A percentile compares a stretch with the other conserved stretches of the same genome.
Conservation (phyloP, 2,797 vertebrate species). For the Acrocephalus scirpaceus region DNA sequence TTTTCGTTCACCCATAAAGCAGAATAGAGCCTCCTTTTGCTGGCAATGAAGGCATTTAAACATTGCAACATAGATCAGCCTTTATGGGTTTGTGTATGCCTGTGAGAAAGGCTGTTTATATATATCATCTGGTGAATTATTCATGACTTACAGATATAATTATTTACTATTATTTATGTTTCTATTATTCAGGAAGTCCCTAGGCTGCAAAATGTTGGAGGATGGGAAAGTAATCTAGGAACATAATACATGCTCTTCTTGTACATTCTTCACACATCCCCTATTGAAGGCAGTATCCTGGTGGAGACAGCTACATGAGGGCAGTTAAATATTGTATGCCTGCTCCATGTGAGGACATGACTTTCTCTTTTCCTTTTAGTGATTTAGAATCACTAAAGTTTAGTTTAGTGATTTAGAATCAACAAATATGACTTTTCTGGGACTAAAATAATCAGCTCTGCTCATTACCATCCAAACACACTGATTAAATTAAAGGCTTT, state of each 20-base stretch:
- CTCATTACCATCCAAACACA: background rate
- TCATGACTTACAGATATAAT: background rate
- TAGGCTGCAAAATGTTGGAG: background rate
- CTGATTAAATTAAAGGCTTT: background rate
- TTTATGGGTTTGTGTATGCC: background rate
- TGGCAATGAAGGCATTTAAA: background rate
- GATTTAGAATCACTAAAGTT: background rate
- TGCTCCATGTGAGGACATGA: background rate
- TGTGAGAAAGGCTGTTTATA: background rate
- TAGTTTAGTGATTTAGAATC: background rate
- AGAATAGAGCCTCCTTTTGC: background rate
- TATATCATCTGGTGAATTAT: background rate
- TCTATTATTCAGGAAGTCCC: background rate
- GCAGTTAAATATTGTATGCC: background rate
- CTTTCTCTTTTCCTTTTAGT: background rate
- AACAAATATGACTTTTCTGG: background rate
- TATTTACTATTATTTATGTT: slow-evolving; percentile 12
- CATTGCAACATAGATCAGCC: background rate
- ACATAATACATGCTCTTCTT: background rate
- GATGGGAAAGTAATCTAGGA: background rate
- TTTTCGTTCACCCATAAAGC: background rate
- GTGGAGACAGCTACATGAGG: background rate
- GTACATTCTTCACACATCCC: background rate
- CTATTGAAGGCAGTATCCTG: background rate
- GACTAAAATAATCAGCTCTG: background rate